Conservation (phyloP, 2,888 invertebrate genomes). For the Macrophya annulata region DNA sequence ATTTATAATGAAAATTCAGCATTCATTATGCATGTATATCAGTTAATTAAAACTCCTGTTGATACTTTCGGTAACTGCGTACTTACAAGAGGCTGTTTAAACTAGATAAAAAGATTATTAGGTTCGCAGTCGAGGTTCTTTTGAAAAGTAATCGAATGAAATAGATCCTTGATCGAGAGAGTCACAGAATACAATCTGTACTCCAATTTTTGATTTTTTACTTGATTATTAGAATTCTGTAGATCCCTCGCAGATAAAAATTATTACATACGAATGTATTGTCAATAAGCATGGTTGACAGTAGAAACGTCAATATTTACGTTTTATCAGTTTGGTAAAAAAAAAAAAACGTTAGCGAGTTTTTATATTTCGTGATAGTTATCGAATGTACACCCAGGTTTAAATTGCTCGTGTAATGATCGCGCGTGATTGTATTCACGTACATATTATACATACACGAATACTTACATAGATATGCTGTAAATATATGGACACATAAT, state of each 20-base stretch:
- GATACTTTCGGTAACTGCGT: not conserved
- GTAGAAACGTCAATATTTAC: not conserved
- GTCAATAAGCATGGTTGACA: not conserved
- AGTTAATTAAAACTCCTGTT: not conserved
- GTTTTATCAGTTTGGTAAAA: conserved; percentile 8
- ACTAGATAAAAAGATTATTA: not conserved
- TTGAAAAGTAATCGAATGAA: not conserved
- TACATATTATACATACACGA: not conserved
- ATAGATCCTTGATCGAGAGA: not conserved
- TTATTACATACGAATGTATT: not conserved
- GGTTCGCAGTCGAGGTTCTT: not conserved
- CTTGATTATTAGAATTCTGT: not conserved
- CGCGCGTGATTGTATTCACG: not conserved
- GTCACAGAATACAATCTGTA: not conserved
- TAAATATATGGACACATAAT: not conserved
- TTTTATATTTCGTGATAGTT: not conserved
- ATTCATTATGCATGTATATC: not conserved
- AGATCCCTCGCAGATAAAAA: not conserved
- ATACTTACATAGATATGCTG: not conserved
- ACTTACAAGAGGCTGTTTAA: not conserved
- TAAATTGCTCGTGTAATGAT: not conserved
- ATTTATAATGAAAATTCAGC: not conserved
- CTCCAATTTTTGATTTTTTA: too few relatives aligned
- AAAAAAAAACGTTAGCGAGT: not conserved
- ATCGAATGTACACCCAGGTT: not conserved